Conservation (phyloP, 2,113 vertebrate genomes). For the Indicator indicator region DNA sequence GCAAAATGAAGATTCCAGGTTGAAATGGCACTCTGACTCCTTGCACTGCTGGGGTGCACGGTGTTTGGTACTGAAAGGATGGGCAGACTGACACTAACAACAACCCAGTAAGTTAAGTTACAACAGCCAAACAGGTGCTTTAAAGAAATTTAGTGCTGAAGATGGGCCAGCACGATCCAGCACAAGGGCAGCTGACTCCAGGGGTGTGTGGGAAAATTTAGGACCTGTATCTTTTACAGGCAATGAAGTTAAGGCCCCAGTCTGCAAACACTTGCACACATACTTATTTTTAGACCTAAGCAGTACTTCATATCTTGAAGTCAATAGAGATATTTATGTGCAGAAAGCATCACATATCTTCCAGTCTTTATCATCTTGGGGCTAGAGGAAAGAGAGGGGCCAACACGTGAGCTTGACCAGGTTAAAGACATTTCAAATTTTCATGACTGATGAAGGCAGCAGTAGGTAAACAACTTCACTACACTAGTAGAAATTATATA, state of each 20-base stretch:
- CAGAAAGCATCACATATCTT: not conserved
- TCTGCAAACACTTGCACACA: not conserved
- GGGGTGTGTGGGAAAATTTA: not conserved
- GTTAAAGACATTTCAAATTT: not conserved
- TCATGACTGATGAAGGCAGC: not conserved
- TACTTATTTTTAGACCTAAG: slow-evolving; percentile 23
- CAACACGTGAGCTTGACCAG: not conserved
- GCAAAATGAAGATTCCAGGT: not conserved
- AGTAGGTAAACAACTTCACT: not conserved
- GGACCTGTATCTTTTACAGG: not conserved
- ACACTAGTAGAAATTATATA: not conserved
- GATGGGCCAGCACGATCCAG: not conserved
- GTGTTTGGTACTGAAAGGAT: fast-evolving
- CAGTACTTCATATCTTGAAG: not conserved
- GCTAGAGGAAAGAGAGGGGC: not conserved
- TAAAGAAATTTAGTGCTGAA: not conserved
- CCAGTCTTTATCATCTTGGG: not conserved
- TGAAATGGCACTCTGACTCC: not conserved
- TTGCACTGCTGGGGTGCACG: not conserved
- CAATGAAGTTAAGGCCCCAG: not conserved
- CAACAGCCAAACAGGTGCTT: not conserved
- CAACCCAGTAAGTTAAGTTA: not conserved
- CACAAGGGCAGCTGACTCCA: not conserved
- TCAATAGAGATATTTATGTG: not conserved
- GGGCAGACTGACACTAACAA: not conserved